Evolutionary conservation across 2,888 invertebrate species (phyloP).

Genomic region (Archips crataeganus): DNA sequence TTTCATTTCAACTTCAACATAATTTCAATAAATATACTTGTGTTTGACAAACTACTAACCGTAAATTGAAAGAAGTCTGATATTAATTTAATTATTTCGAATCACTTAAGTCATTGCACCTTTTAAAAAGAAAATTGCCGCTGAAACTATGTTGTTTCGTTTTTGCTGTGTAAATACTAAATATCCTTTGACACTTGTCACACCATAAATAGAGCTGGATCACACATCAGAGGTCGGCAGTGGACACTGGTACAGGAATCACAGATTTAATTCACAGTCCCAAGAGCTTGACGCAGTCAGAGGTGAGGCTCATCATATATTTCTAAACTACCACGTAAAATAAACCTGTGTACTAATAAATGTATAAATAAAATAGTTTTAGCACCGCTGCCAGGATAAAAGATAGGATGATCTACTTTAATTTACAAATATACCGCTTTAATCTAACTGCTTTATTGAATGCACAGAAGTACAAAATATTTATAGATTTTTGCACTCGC

Average conservation of each 20-base stretch:
- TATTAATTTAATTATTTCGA: neutral
- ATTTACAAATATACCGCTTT: neutral
- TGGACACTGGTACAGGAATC: constrained; percentile 88
- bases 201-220: constrained; percentile 83
- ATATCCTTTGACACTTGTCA: constrained; percentile 78
- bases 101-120: neutral
- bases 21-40: neutral
- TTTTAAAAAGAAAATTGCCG: constrained; percentile 55
- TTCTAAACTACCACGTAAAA: constrained; percentile 36
- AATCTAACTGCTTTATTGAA: constrained; percentile 24
- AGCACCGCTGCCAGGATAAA: constrained; percentile 10
- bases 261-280: constrained; percentile 87
- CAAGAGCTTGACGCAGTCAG: constrained; percentile 85
- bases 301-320: constrained; percentile 72
- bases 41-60: neutral
- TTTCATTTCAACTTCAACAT: neutral
- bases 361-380: constrained; percentile 30
- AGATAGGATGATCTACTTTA: constrained; percentile 7
- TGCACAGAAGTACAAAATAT: constrained; percentile 22
- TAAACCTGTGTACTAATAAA: constrained; percentile 32
- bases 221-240: constrained; percentile 85
- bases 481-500: constrained; percentile 19
- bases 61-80: neutral
- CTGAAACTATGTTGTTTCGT: constrained; percentile 70
- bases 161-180: constrained; percentile 84